phyloP scores from a whole-genome alignment of 2,113 vertebrate species.

The Suricata suricatta region DNA sequence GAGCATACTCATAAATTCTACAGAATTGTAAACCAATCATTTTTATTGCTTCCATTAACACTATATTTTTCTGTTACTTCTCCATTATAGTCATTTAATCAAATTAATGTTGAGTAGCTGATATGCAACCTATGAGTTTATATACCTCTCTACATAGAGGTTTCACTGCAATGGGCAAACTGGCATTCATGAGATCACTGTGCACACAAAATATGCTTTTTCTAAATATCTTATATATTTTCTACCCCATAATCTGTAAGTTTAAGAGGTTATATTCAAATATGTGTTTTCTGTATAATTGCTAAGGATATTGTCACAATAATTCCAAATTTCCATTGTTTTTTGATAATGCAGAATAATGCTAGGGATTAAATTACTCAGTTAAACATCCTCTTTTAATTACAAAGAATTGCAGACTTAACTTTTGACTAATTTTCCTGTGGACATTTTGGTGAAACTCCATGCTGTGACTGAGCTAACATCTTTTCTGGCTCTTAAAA shows the following conservation, averaged over 20 bases:
- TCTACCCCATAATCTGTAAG: not conserved
- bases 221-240: not conserved
- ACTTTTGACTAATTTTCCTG: not conserved
- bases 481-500: not conserved
- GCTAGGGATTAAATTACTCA: not conserved
- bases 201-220: not conserved
- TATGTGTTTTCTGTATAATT: not conserved
- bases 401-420: not conserved
- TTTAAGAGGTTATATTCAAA: not conserved
- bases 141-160: not conserved
- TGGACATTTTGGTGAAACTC: not conserved
- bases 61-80: slow-evolving; percentile 31
- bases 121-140: slow-evolving; percentile 28
- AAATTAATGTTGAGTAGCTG: slow-evolving; percentile 52
- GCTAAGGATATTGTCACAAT: not conserved
- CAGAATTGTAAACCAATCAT: not conserved
- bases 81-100: slow-evolving; percentile 47
- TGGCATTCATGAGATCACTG: not conserved
- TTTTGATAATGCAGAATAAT: not conserved
- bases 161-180: not conserved
- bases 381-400: not conserved
- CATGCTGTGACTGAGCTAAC: not conserved
- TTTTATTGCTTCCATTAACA: slow-evolving; percentile 54
- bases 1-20: slow-evolving; percentile 23
- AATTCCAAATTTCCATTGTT: not conserved